A percentile compares a stretch with the other conserved stretches of the same genome.
phyloP scores from a whole-genome alignment of 23 tunicate genomes.

The Pegea sp. region DNA sequence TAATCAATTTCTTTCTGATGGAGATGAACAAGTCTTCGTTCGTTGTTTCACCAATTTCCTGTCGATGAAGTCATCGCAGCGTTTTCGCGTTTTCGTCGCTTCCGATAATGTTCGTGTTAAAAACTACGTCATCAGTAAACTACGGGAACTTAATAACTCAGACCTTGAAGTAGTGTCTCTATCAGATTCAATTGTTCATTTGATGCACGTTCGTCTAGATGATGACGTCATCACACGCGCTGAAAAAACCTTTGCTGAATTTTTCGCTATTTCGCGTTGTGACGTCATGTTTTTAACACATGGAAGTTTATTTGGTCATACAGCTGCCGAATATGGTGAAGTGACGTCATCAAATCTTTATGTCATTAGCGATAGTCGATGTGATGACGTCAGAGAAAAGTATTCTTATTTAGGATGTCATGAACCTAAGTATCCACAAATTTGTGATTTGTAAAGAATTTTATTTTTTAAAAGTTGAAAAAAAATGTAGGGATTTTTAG shows the following conservation, averaged over 20 bases:
- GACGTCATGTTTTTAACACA: conserved; percentile 68
- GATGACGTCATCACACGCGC: conserved; percentile 8
- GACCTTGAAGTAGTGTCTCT: conserved; percentile 38
- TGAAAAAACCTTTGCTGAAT: conserved; percentile 69
- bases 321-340: conserved; percentile 50
- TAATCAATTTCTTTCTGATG: conserved; percentile 60
- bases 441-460: too few species aligned
- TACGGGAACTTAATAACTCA: conserved; percentile 12
- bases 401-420: conserved; percentile 82
- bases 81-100: conserved; percentile 35
- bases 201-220: conserved; percentile 40
- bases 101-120: conserved; percentile 44
- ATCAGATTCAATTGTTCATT: conserved; percentile 60
- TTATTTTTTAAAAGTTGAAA: too few species aligned
- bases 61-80: background rate
- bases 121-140: conserved; percentile 18
- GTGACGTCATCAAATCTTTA: conserved; percentile 10
- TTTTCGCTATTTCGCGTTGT: conserved; percentile 42
- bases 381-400: conserved; percentile 64
- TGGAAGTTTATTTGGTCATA: conserved; percentile 74
- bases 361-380: conserved; percentile 69
- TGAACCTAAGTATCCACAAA: conserved; percentile 58
- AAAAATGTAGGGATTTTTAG: too few species aligned
- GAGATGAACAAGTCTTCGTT: conserved; percentile 62
- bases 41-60: conserved; percentile 49